Conservation (phyloP, 2,113 vertebrate species). For the Dicerorhinus sumatrensis region DNA sequence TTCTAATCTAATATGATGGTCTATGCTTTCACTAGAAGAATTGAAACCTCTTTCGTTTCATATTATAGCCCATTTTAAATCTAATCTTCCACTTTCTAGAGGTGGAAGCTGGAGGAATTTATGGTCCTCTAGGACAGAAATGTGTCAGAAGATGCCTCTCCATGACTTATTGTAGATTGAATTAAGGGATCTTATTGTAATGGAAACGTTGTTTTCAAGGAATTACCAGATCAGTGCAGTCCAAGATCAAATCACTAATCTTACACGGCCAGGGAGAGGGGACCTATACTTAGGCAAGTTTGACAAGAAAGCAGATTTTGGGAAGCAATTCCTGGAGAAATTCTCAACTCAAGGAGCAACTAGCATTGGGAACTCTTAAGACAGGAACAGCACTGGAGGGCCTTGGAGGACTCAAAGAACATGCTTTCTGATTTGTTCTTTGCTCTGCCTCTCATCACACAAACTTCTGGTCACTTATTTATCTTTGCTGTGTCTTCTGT, state of each 20-base stretch:
- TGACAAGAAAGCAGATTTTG: background rate
- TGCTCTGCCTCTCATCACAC: background rate
- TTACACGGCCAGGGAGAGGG: background rate
- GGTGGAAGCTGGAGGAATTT: background rate
- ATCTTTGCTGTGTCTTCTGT: background rate
- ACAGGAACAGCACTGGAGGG: too few species aligned
- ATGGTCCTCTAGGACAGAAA: background rate
- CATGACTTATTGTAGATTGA: background rate
- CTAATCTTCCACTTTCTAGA: background rate
- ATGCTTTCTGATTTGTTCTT: background rate
- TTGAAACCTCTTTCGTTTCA: background rate
- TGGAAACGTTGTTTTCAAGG: background rate
- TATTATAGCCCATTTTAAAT: background rate
- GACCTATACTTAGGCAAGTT: background rate
- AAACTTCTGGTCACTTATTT: background rate
- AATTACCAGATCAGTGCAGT: constrained; percentile 7
- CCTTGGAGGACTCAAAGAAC: background rate
- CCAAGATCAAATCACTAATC: background rate
- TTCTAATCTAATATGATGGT: constrained; percentile 1
- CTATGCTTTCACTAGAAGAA: background rate
- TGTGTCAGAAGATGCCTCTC: background rate
- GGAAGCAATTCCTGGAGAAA: background rate
- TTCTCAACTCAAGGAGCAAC: background rate
- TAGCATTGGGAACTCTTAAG: background rate
- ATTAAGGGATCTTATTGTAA: background rate